Evolutionary conservation across 2,113 vertebrate species (phyloP).

Genomic region (Scatophagus argus): DNA sequence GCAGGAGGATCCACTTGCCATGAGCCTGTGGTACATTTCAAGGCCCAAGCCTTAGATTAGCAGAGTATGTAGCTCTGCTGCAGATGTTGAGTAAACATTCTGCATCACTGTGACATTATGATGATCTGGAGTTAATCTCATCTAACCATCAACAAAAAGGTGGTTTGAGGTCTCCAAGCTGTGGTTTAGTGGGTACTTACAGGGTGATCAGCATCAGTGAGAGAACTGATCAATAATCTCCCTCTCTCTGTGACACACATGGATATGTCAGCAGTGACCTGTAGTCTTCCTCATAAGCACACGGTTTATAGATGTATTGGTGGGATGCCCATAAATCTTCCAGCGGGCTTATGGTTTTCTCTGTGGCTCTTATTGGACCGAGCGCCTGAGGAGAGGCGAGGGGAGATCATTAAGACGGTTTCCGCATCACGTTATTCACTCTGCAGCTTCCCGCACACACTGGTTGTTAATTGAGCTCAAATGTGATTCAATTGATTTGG

Average conservation of each 20-base stretch:
- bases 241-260: background rate
- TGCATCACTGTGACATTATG: background rate
- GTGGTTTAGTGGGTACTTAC: slow-evolving; percentile 28
- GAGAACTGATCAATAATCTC: slow-evolving; percentile 33
- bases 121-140: slow-evolving; percentile 15
- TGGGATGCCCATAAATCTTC: slow-evolving; percentile 48
- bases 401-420: slow-evolving; percentile 47
- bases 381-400: slow-evolving; percentile 11
- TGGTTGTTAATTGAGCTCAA: slow-evolving; percentile 28
- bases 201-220: slow-evolving; percentile 39
- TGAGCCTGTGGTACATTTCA: background rate
- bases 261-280: slow-evolving; percentile 25
- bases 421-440: slow-evolving; percentile 34
- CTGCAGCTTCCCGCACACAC: slow-evolving; percentile 37
- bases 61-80: background rate
- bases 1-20: background rate
- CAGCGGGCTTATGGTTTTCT: slow-evolving; percentile 55
- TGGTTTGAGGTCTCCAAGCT: background rate
- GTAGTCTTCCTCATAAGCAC: slow-evolving; percentile 33
- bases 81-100: background rate
- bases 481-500: slow-evolving; percentile 43
- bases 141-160: slow-evolving; percentile 12
- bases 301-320: slow-evolving; percentile 50
- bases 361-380: slow-evolving; percentile 45
- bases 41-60: background rate